Evolutionary conservation across 2,888 invertebrate genomes (phyloP).

Genomic region (Rhagonycha fulva): DNA sequence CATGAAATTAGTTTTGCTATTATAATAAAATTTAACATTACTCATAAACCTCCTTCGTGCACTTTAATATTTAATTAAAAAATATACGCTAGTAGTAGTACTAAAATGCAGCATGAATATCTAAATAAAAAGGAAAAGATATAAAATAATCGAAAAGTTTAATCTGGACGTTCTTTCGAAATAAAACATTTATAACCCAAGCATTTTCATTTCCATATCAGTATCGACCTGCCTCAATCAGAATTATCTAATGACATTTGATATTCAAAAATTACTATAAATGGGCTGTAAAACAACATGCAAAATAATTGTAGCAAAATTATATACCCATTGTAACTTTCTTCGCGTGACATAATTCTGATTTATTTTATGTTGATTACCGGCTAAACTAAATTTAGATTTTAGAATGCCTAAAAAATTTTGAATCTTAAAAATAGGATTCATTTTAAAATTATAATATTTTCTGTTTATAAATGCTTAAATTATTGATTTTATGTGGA

Average conservation of each 20-base stretch:
- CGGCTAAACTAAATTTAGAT: not conserved
- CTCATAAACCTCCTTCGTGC: not conserved
- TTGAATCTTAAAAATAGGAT: not conserved
- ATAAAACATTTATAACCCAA: not conserved
- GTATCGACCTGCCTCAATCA: not conserved
- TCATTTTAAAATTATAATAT: not conserved
- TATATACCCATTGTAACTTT: constrained; percentile 14
- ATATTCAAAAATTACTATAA: not conserved
- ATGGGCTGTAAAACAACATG: constrained; percentile 22
- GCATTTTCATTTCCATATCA: not conserved
- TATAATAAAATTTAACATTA: not conserved
- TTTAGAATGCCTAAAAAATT: not conserved
- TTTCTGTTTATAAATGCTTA: no score
- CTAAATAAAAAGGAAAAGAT: not conserved
- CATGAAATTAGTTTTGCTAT: not conserved
- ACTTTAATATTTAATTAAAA: not conserved
- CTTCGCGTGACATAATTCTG: not conserved
- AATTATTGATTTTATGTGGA: no score
- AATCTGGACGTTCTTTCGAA: not conserved
- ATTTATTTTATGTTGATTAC: not conserved
- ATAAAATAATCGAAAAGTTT: not conserved
- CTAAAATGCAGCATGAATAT: not conserved
- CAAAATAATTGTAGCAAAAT: constrained; percentile 33
- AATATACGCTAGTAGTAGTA: not conserved
- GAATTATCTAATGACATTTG: not conserved